These are phyloP conservation scores for Drosophila biarmipes DNA, from an alignment of 1,140 invertebrate genomes.

Conservation along the genomic window DNA sequence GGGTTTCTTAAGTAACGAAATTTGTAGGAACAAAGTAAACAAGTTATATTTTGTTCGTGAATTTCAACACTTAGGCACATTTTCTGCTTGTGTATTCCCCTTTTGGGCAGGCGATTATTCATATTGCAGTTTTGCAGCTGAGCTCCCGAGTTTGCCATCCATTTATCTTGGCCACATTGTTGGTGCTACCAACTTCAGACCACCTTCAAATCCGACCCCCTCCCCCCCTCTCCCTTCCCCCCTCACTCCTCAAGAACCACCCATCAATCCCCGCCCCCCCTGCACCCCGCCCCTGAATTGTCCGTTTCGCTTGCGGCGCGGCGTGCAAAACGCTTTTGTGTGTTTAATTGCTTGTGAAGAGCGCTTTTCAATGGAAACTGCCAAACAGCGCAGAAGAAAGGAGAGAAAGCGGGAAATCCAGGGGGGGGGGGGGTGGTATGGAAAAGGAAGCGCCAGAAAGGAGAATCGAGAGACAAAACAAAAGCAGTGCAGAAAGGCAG, in stretches of 20 bases:
- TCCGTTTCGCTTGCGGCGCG: slow-evolving; percentile 69
- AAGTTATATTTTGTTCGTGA: too few relatives aligned
- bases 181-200: slow-evolving; percentile 33
- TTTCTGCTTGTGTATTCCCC: slow-evolving; percentile 1
- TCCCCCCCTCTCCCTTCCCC: too few relatives aligned
- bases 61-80: neutral
- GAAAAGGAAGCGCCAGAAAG: neutral
- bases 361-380: slow-evolving; percentile 80
- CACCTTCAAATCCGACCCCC: neutral
- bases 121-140: slow-evolving; percentile 69
- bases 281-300: slow-evolving; percentile 11
- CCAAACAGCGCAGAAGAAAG: slow-evolving; percentile 40
- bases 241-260: neutral
- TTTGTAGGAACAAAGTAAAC: too few relatives aligned
- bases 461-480: slow-evolving; percentile 26
- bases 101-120: slow-evolving; percentile 64
- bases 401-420: slow-evolving; percentile 14
- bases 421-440: too few relatives aligned
- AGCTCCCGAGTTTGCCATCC: slow-evolving; percentile 65
- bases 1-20: too few relatives aligned
- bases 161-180: slow-evolving; percentile 81
- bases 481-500: slow-evolving; percentile 19
- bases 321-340: slow-evolving; percentile 79
- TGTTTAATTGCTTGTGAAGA: slow-evolving; percentile 83
- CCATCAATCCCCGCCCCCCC: neutral